phyloP scores from a whole-genome alignment of 2,797 vertebrate genomes.

The Triplophysa bombifrons region DNA sequence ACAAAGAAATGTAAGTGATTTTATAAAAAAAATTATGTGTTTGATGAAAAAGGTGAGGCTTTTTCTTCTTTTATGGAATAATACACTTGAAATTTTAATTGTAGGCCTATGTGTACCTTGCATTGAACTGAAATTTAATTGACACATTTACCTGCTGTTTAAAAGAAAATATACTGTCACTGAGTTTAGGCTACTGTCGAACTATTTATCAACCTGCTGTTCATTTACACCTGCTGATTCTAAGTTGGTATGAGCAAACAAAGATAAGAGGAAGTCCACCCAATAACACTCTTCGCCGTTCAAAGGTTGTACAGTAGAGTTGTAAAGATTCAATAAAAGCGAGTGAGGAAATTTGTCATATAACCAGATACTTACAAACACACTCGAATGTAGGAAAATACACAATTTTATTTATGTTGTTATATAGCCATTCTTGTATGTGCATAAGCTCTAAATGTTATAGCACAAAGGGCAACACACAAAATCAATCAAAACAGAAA shows the following conservation, averaged over 20 bases:
- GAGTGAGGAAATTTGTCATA: neutral
- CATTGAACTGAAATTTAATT: neutral
- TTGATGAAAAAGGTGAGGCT: too few relatives aligned
- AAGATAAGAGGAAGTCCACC: slow-evolving; percentile 48
- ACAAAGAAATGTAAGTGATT: too few relatives aligned
- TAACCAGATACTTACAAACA: neutral
- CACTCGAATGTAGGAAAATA: slow-evolving; percentile 21
- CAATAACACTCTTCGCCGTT: slow-evolving; percentile 17
- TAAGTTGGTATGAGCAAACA: slow-evolving; percentile 49
- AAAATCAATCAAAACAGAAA: slow-evolving; percentile 12
- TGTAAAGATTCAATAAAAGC: slow-evolving; percentile 6
- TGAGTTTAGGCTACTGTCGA: neutral
- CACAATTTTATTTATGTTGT: slow-evolving; percentile 12
- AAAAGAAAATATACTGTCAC: neutral
- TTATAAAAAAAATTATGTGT: too few relatives aligned
- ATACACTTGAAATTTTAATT: neutral
- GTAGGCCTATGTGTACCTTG: neutral
- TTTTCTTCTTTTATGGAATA: too few relatives aligned
- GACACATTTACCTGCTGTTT: neutral
- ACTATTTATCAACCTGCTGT: neutral
- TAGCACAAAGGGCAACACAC: neutral
- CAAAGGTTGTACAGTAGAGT: slow-evolving; percentile 46
- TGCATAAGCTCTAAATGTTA: slow-evolving; percentile 16
- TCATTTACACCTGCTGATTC: slow-evolving; percentile 28
- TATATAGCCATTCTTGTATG: neutral